A percentile compares a stretch with the other conserved stretches of the same genome.
phyloP scores from a whole-genome alignment of 2,888 invertebrate genomes.

The Leuctra nigra region DNA sequence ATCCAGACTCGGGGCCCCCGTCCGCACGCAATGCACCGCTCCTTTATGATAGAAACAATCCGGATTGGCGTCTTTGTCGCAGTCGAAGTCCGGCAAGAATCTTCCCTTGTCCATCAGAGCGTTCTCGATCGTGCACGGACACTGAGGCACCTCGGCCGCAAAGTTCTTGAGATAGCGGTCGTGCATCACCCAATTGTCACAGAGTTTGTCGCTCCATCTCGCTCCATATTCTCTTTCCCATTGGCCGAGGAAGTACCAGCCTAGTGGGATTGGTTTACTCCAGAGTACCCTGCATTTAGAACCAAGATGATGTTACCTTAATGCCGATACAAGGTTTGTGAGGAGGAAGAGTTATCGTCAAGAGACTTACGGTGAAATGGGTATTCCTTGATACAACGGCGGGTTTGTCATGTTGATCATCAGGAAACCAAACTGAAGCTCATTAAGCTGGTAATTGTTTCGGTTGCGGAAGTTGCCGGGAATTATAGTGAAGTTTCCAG shows the following conservation, averaged over 20 bases:
- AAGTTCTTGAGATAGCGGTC: slow-evolving; percentile 80
- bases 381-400: slow-evolving; percentile 53
- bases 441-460: slow-evolving; percentile 56
- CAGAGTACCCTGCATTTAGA: slow-evolving; percentile 76
- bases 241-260: slow-evolving; percentile 87
- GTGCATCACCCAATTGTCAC: slow-evolving; percentile 84
- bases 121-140: slow-evolving; percentile 89
- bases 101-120: slow-evolving; percentile 88
- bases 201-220: slow-evolving; percentile 76
- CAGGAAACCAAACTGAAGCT: slow-evolving; percentile 79
- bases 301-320: too few relatives aligned
- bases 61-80: slow-evolving; percentile 87
- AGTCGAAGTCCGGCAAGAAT: slow-evolving; percentile 82
- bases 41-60: slow-evolving; percentile 83
- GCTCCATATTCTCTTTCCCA: slow-evolving; percentile 76
- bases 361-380: slow-evolving; percentile 69
- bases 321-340: too few relatives aligned
- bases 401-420: slow-evolving; percentile 83
- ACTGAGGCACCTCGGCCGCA: slow-evolving; percentile 71
- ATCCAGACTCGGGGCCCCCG: slow-evolving; percentile 80
- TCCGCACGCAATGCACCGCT: slow-evolving; percentile 87
- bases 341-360: background rate
- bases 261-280: slow-evolving; percentile 87
- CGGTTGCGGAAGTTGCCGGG: slow-evolving; percentile 65
- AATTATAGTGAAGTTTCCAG: slow-evolving; percentile 64